phyloP scores from a whole-genome alignment of 2,888 invertebrate species.

The Lucinisca nassula region DNA sequence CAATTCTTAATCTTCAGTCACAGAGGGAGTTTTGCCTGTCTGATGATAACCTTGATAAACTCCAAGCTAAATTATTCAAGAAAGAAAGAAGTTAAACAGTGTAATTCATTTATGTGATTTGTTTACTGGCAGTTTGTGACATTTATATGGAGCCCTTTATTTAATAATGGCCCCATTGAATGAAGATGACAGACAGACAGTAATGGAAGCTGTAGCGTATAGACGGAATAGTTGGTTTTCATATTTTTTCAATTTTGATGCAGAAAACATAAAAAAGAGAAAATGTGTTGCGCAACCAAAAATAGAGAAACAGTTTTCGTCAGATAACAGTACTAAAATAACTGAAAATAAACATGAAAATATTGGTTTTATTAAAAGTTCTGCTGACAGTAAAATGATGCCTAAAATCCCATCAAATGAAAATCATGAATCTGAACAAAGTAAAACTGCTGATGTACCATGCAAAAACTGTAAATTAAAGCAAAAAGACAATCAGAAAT shows the following conservation, averaged over 20 bases:
- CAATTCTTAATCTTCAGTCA: not conserved
- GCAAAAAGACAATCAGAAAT: not conserved
- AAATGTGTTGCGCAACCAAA: not conserved
- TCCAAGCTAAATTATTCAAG: too few species aligned
- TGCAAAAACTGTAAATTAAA: constrained; percentile 3
- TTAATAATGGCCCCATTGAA: not conserved
- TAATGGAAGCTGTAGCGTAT: not conserved
- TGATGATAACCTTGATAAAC: not conserved
- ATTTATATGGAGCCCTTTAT: too few species aligned
- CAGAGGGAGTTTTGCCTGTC: not conserved
- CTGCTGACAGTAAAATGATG: too few species aligned
- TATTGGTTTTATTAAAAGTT: too few species aligned
- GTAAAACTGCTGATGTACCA: not conserved
- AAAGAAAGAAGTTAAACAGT: too few species aligned
- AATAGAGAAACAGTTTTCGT: too few species aligned
- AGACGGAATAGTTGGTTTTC: not conserved
- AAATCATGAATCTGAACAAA: too few species aligned
- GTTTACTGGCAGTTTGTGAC: too few species aligned
- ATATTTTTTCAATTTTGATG: not conserved
- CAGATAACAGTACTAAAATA: too few species aligned
- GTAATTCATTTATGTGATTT: too few species aligned
- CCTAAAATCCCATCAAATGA: too few species aligned
- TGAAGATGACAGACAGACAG: not conserved
- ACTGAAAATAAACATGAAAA: too few species aligned
- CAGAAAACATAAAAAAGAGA: not conserved